Evolutionary conservation across 2,888 invertebrate genomes (phyloP).

Genomic region (Pherbina coryleti): DNA sequence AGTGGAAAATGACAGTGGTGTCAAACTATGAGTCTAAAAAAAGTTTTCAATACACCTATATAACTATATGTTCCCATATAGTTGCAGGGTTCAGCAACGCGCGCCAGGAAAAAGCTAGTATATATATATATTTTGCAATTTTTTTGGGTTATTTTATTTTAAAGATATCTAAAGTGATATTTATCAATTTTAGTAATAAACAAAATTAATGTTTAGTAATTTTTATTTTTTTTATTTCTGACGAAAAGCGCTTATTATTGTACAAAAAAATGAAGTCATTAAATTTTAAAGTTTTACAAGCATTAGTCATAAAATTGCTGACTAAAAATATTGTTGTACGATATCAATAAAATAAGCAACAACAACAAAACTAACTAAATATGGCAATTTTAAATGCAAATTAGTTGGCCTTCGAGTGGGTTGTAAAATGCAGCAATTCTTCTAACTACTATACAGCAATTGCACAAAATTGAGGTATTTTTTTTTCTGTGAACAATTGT

Average conservation of each 20-base stretch:
- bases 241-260: background rate
- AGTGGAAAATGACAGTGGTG: too few relatives aligned
- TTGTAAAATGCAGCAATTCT: constrained; percentile 1
- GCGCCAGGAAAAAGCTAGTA: too few relatives aligned
- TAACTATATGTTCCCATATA: too few relatives aligned
- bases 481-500: background rate
- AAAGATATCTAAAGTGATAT: too few relatives aligned
- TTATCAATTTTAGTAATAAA: too few relatives aligned
- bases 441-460: background rate
- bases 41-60: too few relatives aligned
- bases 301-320: background rate
- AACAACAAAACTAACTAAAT: background rate
- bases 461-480: background rate
- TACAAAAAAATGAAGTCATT: background rate
- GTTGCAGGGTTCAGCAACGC: too few relatives aligned
- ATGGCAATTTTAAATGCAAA: constrained; percentile 4
- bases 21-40: too few relatives aligned
- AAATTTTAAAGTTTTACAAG: background rate
- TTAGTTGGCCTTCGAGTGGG: constrained; percentile 12
- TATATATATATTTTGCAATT: too few relatives aligned
- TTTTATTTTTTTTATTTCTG: too few relatives aligned
- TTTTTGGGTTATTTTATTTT: too few relatives aligned
- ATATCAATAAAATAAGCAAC: background rate
- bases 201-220: too few relatives aligned
- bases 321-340: background rate